Evolutionary conservation across 2,113 vertebrate species (phyloP).

Genomic region (Pedetes capensis): DNA sequence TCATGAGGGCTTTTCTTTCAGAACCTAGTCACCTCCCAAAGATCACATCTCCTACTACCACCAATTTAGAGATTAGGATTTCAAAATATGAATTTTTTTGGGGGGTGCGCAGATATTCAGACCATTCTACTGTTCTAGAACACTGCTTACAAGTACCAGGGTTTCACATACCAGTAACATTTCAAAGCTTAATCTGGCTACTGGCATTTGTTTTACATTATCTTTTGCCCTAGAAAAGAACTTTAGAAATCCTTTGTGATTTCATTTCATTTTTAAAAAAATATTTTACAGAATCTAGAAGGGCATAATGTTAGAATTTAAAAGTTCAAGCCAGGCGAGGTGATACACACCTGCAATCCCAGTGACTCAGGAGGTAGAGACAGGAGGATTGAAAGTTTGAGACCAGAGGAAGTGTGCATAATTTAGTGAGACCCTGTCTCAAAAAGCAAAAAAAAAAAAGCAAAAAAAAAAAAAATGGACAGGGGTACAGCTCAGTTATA

Average conservation of each 20-base stretch:
- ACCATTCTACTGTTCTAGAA: not conserved
- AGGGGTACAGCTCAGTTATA: no score
- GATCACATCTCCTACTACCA: not conserved
- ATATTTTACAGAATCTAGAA: not conserved
- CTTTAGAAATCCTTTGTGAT: not conserved
- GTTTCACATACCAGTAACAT: not conserved
- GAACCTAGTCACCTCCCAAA: not conserved
- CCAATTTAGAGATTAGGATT: not conserved
- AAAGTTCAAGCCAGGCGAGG: no score
- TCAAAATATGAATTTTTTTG: not conserved
- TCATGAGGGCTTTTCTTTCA: not conserved
- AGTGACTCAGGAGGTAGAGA: no score
- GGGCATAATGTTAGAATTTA: not conserved
- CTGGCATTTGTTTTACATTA: not conserved
- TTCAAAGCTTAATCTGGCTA: conserved; percentile 1
- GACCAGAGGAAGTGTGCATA: no score
- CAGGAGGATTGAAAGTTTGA: no score
- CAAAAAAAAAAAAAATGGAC: no score
- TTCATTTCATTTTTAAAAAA: not conserved
- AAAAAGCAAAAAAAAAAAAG: no score
- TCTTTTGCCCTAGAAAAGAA: not conserved
- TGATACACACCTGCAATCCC: no score
- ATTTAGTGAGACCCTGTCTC: no score
- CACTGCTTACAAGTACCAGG: not conserved
- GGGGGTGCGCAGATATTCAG: not conserved